Evolutionary conservation across 2,888 invertebrate species (phyloP).

Genomic region (Anthophora plumipes): DNA sequence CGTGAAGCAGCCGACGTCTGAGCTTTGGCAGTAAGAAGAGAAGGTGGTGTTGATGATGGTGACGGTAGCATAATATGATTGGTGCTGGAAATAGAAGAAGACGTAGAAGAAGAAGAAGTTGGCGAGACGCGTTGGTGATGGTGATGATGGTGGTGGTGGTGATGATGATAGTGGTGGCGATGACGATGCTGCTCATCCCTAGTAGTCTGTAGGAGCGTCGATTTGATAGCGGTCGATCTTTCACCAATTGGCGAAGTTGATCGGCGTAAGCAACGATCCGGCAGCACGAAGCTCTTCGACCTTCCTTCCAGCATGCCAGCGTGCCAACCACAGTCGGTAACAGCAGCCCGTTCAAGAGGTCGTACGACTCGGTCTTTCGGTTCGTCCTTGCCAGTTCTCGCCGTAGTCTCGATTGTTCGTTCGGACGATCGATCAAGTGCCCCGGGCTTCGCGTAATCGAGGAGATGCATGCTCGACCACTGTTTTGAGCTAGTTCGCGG

Average conservation of each 20-base stretch:
- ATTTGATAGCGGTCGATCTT: conserved; percentile 60
- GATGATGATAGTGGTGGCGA: conserved; percentile 54
- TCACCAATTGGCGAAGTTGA: conserved; percentile 59
- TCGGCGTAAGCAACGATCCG: conserved; percentile 73
- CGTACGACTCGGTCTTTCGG: conserved; percentile 72
- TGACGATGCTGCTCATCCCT: conserved; percentile 40
- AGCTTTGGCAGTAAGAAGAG: conserved; percentile 68
- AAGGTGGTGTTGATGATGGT: conserved; percentile 76
- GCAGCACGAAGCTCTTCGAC: conserved; percentile 80
- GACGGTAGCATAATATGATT: conserved; percentile 82
- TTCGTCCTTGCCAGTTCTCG: conserved; percentile 27
- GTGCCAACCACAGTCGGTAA: conserved; percentile 70
- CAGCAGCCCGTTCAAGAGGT: conserved; percentile 72
- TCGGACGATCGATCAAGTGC: conserved; percentile 19
- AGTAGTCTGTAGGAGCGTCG: conserved; percentile 60
- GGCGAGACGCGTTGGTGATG: conserved; percentile 74
- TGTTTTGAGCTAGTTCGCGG: conserved; percentile 12
- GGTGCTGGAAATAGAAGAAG: conserved; percentile 83
- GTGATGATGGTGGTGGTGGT: conserved; percentile 66
- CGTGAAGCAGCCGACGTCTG: conserved; percentile 75
- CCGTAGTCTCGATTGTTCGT: conserved; percentile 17
- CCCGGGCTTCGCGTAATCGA: conserved; percentile 40
- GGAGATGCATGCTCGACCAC: conserved; percentile 44
- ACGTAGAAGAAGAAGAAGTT: conserved; percentile 81
- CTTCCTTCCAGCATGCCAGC: conserved; percentile 77